phyloP scores from a whole-genome alignment of 1,140 invertebrate genomes.

The Dreissena polymorpha region DNA sequence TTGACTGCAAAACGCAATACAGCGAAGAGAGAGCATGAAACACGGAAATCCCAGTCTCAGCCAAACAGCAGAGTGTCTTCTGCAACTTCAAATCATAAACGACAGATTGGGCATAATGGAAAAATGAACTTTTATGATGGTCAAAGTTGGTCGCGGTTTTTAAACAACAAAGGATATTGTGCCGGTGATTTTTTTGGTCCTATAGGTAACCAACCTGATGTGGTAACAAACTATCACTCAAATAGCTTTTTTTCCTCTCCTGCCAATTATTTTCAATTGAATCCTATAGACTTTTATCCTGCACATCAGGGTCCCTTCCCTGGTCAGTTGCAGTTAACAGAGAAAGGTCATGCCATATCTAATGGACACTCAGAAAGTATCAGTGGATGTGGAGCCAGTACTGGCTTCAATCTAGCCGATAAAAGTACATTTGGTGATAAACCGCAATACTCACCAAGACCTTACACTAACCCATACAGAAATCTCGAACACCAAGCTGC shows the following conservation, averaged over 20 bases:
- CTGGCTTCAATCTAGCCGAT: not conserved
- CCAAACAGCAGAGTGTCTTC: conserved; percentile 45
- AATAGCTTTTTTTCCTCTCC: too few relatives aligned
- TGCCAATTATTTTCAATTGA: too few relatives aligned
- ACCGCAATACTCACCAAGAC: conserved; percentile 2
- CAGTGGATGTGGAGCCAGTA: not conserved
- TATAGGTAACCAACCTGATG: not conserved
- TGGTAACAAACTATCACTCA: too few relatives aligned
- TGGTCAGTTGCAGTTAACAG: conserved; percentile 40
- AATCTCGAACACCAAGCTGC: not conserved
- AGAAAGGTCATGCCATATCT: conserved; percentile 33
- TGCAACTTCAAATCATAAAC: conserved; percentile 35
- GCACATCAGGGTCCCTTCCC: conserved; percentile 8
- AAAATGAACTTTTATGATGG: conserved; percentile 33
- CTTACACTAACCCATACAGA: conserved; percentile 37
- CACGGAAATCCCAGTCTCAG: conserved; percentile 47
- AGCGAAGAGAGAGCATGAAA: conserved; percentile 18
- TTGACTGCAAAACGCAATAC: conserved; percentile 11
- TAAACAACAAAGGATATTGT: conserved; percentile 32
- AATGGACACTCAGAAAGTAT: not conserved
- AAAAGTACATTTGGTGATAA: not conserved
- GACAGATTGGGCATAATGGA: conserved; percentile 51
- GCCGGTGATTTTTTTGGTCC: conserved; percentile 39
- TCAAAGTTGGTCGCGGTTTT: conserved; percentile 36
- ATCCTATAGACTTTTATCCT: conserved; percentile 14